A percentile compares a stretch with the other conserved stretches of the same genome.
These are phyloP conservation scores for Eupithecia abbreviata DNA, from an alignment of 2,888 invertebrate genomes.

Conservation along the genomic window DNA sequence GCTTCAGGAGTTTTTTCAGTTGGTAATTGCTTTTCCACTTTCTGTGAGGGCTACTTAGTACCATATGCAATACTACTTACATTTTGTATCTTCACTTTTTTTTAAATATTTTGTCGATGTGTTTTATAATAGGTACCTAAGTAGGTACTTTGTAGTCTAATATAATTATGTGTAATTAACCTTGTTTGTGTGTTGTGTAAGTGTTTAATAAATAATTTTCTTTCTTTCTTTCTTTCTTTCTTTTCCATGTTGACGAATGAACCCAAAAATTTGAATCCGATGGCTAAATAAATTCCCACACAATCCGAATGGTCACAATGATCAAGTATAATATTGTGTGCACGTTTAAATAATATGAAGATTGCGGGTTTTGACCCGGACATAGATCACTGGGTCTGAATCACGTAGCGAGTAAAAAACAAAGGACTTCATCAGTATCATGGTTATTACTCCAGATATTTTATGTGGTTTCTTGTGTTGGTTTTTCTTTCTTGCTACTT, in stretches of 20 bases:
- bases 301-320: conserved; percentile 35
- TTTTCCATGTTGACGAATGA: not conserved
- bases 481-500: conserved; percentile 20
- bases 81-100: too few species aligned
- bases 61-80: too few species aligned
- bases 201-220: too few species aligned
- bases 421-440: conserved; percentile 46
- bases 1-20: not conserved
- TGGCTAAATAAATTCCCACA: conserved; percentile 20
- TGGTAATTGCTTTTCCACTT: not conserved
- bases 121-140: too few species aligned
- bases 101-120: too few species aligned
- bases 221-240: not conserved
- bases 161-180: too few species aligned
- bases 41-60: too few species aligned
- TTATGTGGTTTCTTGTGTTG: conserved; percentile 33
- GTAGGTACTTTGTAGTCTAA: too few species aligned
- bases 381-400: conserved; percentile 62
- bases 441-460: conserved; percentile 40
- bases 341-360: conserved; percentile 38
- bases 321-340: conserved; percentile 43
- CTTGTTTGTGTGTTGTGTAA: too few species aligned
- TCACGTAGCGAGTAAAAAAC: conserved; percentile 61
- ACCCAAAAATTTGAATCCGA: conserved; percentile 5
- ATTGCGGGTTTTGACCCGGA: conserved; percentile 67